Evolutionary conservation across 1,140 invertebrate genomes (phyloP), one percentile per base, ranked within the genome.

Genomic region (Diorhabda carinulata): DNA sequence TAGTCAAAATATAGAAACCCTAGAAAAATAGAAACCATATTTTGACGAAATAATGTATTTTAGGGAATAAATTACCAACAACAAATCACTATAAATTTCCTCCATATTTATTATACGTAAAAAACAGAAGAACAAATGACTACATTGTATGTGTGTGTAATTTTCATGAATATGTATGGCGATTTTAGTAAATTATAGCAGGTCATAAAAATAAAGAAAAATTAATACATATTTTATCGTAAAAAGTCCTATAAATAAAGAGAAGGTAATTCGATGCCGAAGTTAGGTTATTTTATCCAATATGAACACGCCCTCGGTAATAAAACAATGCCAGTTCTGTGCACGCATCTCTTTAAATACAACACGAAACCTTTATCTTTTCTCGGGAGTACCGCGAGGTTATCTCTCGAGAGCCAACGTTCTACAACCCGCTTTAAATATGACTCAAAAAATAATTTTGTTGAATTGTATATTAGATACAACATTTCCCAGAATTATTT

Each of bases 241-340:
- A 40, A 57, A 42, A 64, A 62, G 42, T 10, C 61, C n/a, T 42
- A 6, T 41, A 41, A 63, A 63, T 41, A 10, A 63, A 63, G 44
- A 64, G 7, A 57, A 65, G 40, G 64, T 57, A 42, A 65, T 65
- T 47, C 64, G 47, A 57, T 25, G 52, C n/a, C 64, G 41, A 65
- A 44, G 25, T 40, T 42, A 42, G 47, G 47, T 52, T 52, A 52
- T 52, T 52, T 61, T 40, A 44, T 64, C 9, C 56, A 43, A 52
- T 40, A 65, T 57, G 10, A 57, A 43, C 42, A 41, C 56, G 64
- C 64, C 64, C 64, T 41, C n/a, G 57, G 64, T 57, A 47, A 65
- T 58, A 65, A 65, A 65, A 65, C 56, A 65, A 57, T 65, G 64
- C 64, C 64, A 65, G 52, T 9, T 65, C 52, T 41, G n/a, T 65